Percentiles rank a stretch among this genome's conserved stretches.
These are phyloP conservation scores for Ctenomys sociabilis DNA, from an alignment of 2,113 vertebrate species.

Conservation along the genomic window DNA sequence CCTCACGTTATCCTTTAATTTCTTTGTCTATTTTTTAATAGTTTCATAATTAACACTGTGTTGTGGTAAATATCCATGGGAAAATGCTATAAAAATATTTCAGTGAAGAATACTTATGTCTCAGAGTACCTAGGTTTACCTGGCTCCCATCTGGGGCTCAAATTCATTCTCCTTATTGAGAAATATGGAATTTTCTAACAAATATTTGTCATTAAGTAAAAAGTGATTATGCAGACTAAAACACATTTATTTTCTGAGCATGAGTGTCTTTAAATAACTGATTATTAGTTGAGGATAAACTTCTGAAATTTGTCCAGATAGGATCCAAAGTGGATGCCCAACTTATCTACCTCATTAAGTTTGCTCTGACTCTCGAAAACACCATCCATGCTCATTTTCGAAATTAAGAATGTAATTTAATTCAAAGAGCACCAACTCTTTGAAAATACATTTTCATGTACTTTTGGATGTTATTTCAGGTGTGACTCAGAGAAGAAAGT, in stretches of 20 bases:
- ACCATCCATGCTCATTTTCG: neutral
- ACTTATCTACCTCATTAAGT: neutral
- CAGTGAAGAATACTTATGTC: conserved; percentile 14
- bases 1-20: conserved; percentile 44
- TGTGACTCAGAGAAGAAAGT: conserved; percentile 47
- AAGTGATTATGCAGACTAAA: neutral
- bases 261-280: neutral
- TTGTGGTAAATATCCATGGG: conserved; percentile 60
- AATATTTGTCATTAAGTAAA: neutral
- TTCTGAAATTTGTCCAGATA: neutral
- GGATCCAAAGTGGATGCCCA: neutral
- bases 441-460: neutral
- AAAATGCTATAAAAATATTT: conserved; percentile 63
- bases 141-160: neutral
- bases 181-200: neutral
- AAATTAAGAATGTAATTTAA: neutral
- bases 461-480: conserved; percentile 35
- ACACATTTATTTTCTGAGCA: neutral
- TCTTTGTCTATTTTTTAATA: conserved; percentile 61
- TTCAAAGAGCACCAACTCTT: conserved; percentile 12
- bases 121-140: neutral
- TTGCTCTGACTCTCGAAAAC: neutral
- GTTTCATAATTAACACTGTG: conserved; percentile 66
- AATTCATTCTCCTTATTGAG: neutral
- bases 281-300: neutral